Conservation (phyloP, 1,140 invertebrate genomes). For the Cheumatopsyche charites region DNA sequence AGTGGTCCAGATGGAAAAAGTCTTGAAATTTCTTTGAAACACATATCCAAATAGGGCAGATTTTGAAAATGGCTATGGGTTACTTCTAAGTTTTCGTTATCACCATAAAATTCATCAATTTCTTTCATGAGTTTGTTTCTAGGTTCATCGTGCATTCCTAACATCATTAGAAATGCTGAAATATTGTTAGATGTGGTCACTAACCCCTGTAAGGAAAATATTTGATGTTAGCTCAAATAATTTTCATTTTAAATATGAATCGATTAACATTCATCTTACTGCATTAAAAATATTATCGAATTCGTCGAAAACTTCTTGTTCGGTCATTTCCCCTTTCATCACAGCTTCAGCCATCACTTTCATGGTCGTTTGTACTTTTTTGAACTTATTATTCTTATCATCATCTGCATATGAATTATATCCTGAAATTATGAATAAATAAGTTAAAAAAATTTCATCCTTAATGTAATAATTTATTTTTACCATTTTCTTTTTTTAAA, state of each 20-base stretch:
- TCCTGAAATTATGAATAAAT: too few species aligned
- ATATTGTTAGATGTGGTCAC: background rate
- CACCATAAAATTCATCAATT: conserved; percentile 1
- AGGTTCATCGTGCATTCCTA: conserved; percentile 23
- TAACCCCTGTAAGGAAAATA: conserved; percentile 12
- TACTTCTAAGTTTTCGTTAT: background rate
- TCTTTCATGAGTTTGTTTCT: conserved; percentile 5
- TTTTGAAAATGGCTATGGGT: background rate
- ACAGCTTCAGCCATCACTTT: background rate
- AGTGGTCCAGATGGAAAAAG: conserved; percentile 2
- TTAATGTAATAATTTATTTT: too few species aligned
- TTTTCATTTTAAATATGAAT: background rate
- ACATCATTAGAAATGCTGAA: conserved; percentile 18
- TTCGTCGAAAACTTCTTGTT: conserved; percentile 14
- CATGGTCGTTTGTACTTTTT: background rate
- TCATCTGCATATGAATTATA: too few species aligned
- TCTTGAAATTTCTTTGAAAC: conserved; percentile 16
- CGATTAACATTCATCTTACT: background rate
- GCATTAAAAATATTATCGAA: conserved; percentile 27
- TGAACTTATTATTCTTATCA: background rate
- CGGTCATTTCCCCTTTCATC: background rate
- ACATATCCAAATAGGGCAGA: conserved; percentile 26
- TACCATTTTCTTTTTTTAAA: background rate
- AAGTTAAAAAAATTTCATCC: too few species aligned
- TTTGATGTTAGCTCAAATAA: background rate